Percentiles rank a stretch among this genome's conserved stretches.
Conservation (phyloP, 2,888 invertebrate genomes). For the Torymus auratus region DNA sequence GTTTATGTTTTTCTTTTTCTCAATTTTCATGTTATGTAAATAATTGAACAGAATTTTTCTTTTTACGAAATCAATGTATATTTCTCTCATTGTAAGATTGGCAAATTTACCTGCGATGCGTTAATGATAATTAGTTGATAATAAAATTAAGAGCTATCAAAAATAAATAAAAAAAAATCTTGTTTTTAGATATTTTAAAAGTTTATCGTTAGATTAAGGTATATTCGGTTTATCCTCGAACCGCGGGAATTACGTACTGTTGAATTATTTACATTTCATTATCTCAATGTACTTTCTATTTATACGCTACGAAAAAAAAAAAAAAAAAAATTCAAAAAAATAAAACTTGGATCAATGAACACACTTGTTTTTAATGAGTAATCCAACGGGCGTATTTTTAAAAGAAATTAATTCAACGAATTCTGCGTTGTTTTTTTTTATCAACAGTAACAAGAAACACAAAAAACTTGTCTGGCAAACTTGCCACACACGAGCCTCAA, state of each 20-base stretch:
- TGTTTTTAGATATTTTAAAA: too few species aligned
- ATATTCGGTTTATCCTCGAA: constrained; percentile 25
- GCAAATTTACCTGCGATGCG: constrained; percentile 31
- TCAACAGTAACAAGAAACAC: not conserved
- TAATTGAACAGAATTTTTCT: constrained; percentile 47
- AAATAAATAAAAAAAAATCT: not conserved
- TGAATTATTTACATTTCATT: constrained; percentile 48
- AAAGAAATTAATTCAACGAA: not conserved
- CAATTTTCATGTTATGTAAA: constrained; percentile 50
- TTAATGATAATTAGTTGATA: not conserved
- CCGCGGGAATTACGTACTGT: constrained; percentile 32
- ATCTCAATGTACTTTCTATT: constrained; percentile 25
- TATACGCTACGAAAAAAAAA: constrained; percentile 7
- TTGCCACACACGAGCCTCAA: not conserved
- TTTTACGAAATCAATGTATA: constrained; percentile 26
- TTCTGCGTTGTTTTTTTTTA: too few species aligned
- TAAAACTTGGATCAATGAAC: constrained; percentile 2
- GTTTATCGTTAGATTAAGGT: constrained; percentile 1
- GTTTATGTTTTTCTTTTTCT: constrained; percentile 42
- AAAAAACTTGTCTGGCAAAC: constrained; percentile 14
- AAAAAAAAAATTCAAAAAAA: constrained; percentile 23
- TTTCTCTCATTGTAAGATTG: constrained; percentile 13
- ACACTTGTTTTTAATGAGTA: constrained; percentile 15
- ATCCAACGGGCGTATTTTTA: constrained; percentile 23
- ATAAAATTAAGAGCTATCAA: not conserved